Evolutionary conservation across 1,140 invertebrate species (phyloP), one percentile per base, ranked within the genome.

Genomic region (Vanessa tameamea): DNA sequence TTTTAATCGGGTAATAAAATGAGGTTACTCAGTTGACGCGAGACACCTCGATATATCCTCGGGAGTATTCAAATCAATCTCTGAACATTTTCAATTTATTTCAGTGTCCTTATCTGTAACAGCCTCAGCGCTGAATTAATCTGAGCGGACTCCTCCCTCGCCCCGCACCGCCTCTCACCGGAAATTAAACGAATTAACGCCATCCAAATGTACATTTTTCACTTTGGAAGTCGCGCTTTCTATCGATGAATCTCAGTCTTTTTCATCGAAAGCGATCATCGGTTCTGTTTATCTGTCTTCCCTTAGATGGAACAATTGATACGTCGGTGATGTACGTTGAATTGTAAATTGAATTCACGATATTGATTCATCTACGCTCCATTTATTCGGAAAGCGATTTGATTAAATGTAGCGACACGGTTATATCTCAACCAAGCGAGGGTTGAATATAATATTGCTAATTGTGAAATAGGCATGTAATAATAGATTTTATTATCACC

Each of bases 171-270:
- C 82, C 80, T 85, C 88, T 87, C 87, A 87, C 91, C 91, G 91
- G 91, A 92, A 92, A 92, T 92, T 92, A 92, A 92, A 92, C 89
- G 91, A 92, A 92, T 92, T 92, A 92, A 91, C 88, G 88, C 88
- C 87, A 87, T 91, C 91, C 88, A 91, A 92, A 92, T 89, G 89
- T 91, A 92, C 89, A 92, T 92, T 92, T 92, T 92, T 92, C 89
- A 92, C 89, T 92, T 88, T 86, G 87, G 83, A 78, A 87, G 79
- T 89, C 85, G 83, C 87, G 87, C 84, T 79, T 89, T 82, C 87
- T 87, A 90, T 90, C 86, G 83, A 92, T 86, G 86, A 85, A 91
- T 91, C 87, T 89, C 83, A 73, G 82, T 86, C 84, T 89, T 87
- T 91, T 91, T 90, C 87, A 90, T 87, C 84, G 82, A 84, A 82